A percentile compares a stretch with the other conserved stretches of the same genome.
phyloP scores from a whole-genome alignment of 1,140 invertebrate species.

The Bombyx mori region DNA sequence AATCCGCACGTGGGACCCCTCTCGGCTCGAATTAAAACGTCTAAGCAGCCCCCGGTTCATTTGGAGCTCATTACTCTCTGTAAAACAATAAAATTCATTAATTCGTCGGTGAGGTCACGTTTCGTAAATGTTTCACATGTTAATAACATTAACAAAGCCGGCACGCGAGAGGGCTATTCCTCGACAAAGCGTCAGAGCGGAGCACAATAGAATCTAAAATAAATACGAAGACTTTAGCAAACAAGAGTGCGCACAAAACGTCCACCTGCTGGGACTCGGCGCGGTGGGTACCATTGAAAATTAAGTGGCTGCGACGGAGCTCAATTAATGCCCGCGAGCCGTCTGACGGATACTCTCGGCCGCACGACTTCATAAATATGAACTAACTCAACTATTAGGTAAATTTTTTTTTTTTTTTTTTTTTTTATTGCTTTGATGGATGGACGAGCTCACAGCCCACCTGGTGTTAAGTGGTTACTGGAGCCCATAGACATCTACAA shows the following conservation, averaged over 20 bases:
- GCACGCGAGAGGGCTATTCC: constrained; percentile 48
- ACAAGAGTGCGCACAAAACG: constrained; percentile 55
- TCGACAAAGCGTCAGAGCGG: constrained; percentile 58
- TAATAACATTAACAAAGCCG: constrained; percentile 70
- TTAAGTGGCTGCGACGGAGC: constrained; percentile 50
- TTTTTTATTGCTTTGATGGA: no score
- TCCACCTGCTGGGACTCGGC: constrained; percentile 45
- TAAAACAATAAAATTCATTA: constrained; percentile 68
- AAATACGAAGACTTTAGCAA: constrained; percentile 67
- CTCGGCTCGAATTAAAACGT: constrained; percentile 39
- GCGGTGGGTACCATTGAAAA: constrained; percentile 36
- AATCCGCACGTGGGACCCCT: constrained; percentile 26
- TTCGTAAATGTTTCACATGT: constrained; percentile 70
- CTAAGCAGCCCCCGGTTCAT: constrained; percentile 44
- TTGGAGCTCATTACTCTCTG: constrained; percentile 54
- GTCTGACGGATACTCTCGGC: constrained; percentile 13
- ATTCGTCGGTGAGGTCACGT: constrained; percentile 57
- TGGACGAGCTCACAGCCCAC: no score
- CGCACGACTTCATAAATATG: constrained; percentile 1
- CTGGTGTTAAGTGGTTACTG: no score
- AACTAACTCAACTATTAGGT: no score
- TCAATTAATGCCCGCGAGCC: constrained; percentile 47
- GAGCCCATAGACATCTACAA: no score
- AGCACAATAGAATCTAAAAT: constrained; percentile 67
- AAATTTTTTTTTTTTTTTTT: no score